Evolutionary conservation across 2,797 vertebrate genomes (phyloP).

Genomic region (Sardinella longiceps): DNA sequence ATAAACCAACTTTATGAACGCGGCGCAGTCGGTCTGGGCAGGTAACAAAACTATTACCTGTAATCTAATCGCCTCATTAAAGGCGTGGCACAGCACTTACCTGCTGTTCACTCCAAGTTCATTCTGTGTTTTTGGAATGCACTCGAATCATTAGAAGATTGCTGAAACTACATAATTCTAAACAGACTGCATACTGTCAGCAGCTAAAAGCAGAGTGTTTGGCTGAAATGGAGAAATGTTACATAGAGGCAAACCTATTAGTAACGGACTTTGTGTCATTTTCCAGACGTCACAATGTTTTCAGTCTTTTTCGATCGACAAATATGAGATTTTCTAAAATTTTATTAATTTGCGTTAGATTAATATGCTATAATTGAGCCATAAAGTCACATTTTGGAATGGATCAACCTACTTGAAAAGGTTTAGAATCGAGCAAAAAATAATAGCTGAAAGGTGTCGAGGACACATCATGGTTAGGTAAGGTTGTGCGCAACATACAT

Average conservation of each 20-base stretch:
- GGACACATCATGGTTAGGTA: too few relatives aligned
- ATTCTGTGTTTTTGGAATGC: background rate
- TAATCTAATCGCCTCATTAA: slow-evolving; percentile 11
- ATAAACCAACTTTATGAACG: slow-evolving; percentile 29
- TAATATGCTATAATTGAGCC: background rate
- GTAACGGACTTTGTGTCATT: background rate
- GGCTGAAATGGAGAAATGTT: background rate
- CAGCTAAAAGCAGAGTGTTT: background rate
- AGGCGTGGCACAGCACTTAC: slow-evolving; percentile 7
- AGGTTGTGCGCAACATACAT: background rate
- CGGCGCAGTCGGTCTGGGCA: background rate
- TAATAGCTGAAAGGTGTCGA: background rate
- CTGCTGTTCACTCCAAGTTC: background rate
- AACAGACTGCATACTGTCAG: background rate
- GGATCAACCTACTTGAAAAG: background rate
- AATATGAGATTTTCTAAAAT: background rate
- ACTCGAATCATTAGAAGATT: background rate
- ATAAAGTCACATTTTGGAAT: background rate
- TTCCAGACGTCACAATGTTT: background rate
- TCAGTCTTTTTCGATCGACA: background rate
- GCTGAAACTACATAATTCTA: slow-evolving; percentile 6
- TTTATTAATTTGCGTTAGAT: background rate
- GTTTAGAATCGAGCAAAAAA: background rate
- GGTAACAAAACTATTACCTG: slow-evolving; percentile 34
- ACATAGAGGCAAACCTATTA: background rate